A percentile compares a stretch with the other conserved stretches of the same genome.
Evolutionary conservation across 1,140 invertebrate species (phyloP).

Genomic region (Centruroides vittatus): DNA sequence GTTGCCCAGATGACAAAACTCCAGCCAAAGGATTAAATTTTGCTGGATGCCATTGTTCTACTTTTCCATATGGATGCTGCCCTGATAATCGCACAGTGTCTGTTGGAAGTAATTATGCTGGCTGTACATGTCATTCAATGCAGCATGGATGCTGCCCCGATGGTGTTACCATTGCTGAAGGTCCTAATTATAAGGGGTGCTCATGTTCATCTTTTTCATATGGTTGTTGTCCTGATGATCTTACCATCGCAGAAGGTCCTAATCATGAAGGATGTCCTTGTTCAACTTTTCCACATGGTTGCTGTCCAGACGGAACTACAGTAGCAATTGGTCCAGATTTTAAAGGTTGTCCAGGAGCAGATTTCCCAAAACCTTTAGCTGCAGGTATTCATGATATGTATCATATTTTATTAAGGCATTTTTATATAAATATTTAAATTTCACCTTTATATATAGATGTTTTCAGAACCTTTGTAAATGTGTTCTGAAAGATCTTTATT

Average conservation of each 20-base stretch:
- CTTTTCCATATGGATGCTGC: slow-evolving; percentile 50
- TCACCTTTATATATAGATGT: too few species aligned
- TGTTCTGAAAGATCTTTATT: too few species aligned
- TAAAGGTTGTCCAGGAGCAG: slow-evolving; percentile 15
- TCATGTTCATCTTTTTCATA: background rate
- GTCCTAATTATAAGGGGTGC: slow-evolving; percentile 49
- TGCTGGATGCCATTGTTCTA: slow-evolving; percentile 48
- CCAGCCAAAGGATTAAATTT: slow-evolving; percentile 66
- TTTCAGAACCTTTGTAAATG: too few species aligned
- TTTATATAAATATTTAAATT: too few species aligned
- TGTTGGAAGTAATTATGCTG: slow-evolving; percentile 32
- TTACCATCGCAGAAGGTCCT: slow-evolving; percentile 57
- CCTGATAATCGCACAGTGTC: slow-evolving; percentile 46
- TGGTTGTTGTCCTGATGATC: slow-evolving; percentile 76
- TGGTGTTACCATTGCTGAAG: slow-evolving; percentile 66
- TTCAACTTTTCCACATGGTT: slow-evolving; percentile 41
- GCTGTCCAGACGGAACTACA: slow-evolving; percentile 77
- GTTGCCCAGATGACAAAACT: slow-evolving; percentile 63
- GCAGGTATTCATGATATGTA: too few species aligned
- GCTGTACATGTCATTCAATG: slow-evolving; percentile 21
- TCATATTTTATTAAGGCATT: too few species aligned
- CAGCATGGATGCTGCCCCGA: slow-evolving; percentile 80
- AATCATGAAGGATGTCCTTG: slow-evolving; percentile 49
- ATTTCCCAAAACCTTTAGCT: too few species aligned
- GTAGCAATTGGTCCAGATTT: slow-evolving; percentile 51